Conservation (phyloP, 2,888 invertebrate species). For the Allophyes oxyacanthae region DNA sequence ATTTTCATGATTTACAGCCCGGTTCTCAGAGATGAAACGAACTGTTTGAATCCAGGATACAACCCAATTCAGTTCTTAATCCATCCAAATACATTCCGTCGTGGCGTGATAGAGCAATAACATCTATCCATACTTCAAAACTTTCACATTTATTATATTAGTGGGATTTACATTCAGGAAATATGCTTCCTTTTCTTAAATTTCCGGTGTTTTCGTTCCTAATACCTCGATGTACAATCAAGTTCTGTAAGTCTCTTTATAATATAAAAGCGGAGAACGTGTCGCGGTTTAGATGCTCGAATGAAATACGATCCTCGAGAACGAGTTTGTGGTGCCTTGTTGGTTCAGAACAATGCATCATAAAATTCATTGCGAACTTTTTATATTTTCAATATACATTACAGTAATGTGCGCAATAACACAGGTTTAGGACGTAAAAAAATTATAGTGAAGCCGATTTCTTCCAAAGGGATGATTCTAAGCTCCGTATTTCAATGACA, state of each 20-base stretch:
- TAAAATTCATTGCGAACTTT: conserved; percentile 59
- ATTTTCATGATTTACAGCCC: no score
- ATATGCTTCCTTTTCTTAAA: conserved; percentile 50
- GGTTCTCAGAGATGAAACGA: no score
- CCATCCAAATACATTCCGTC: background rate
- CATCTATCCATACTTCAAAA: conserved; percentile 13
- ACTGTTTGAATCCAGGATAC: no score
- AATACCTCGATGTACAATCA: conserved; percentile 45
- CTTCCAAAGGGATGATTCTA: background rate
- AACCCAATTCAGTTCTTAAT: no score
- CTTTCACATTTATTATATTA: conserved; percentile 28
- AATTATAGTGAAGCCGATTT: conserved; percentile 12
- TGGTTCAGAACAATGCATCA: conserved; percentile 69
- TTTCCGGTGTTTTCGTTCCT: conserved; percentile 51
- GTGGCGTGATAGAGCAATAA: conserved; percentile 15
- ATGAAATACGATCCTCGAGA: conserved; percentile 71
- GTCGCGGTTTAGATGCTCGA: conserved; percentile 59
- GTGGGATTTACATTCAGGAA: conserved; percentile 50
- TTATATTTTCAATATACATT: conserved; percentile 51
- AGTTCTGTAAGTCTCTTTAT: conserved; percentile 48
- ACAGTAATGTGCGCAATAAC: conserved; percentile 36
- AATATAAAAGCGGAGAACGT: conserved; percentile 49
- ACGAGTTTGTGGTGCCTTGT: conserved; percentile 70
- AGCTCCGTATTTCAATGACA: conserved; percentile 14
- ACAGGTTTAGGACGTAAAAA: conserved; percentile 15